Evolutionary conservation across 2,888 invertebrate genomes (phyloP).

Genomic region (Oscheius sp.): DNA sequence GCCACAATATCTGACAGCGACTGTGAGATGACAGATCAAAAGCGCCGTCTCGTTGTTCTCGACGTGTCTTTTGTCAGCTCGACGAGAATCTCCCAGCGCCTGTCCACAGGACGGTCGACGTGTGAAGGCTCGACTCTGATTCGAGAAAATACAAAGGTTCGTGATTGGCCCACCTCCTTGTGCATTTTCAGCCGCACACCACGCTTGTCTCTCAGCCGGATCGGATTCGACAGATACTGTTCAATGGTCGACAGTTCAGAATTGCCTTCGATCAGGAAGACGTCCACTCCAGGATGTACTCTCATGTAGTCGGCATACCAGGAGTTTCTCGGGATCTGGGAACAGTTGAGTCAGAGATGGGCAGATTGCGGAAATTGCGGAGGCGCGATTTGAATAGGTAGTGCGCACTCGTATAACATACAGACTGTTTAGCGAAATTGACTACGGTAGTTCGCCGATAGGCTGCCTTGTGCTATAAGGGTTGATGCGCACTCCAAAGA

Average conservation of each 20-base stretch:
- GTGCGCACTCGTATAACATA: too few relatives aligned
- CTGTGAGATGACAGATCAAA: conserved; percentile 52
- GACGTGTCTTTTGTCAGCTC: conserved; percentile 46
- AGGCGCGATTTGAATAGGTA: too few relatives aligned
- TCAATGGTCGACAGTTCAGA: conserved; percentile 49
- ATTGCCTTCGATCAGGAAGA: conserved; percentile 45
- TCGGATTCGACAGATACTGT: conserved; percentile 51
- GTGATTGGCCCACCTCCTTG: conserved; percentile 42
- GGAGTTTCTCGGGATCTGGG: conserved; percentile 57
- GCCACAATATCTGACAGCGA: conserved; percentile 51
- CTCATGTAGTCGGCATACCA: conserved; percentile 54
- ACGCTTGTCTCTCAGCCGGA: conserved; percentile 54
- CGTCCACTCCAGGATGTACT: conserved; percentile 57
- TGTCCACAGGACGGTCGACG: conserved; percentile 58
- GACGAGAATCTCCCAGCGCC: conserved; percentile 47
- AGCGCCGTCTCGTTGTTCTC: conserved; percentile 52
- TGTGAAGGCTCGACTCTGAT: conserved; percentile 53
- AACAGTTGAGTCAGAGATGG: too few relatives aligned
- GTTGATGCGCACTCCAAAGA: too few relatives aligned
- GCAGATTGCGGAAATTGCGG: too few relatives aligned
- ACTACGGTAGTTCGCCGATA: too few relatives aligned
- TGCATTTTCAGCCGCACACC: conserved; percentile 57
- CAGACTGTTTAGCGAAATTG: too few relatives aligned
- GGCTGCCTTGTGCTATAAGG: too few relatives aligned
- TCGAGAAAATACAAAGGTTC: background rate